These are phyloP conservation scores for Eumerus sabulonum DNA, from an alignment of 2,888 invertebrate genomes.

Conservation along the genomic window DNA sequence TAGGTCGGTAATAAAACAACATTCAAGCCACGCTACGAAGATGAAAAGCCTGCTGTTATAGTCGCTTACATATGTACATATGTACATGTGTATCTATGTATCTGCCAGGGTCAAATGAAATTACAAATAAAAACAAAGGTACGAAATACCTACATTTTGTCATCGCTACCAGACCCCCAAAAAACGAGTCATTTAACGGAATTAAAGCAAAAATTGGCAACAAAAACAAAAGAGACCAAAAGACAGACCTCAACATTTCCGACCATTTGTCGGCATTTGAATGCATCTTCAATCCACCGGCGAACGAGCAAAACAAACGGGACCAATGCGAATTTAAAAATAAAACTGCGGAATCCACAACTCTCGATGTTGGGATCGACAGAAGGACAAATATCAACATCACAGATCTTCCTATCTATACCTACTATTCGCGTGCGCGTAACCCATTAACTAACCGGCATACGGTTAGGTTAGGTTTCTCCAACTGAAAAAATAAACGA, in stretches of 20 bases:
- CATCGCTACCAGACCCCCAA: constrained; percentile 41
- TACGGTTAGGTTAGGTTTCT: constrained; percentile 36
- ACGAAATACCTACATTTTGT: constrained; percentile 42
- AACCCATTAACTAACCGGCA: constrained; percentile 33
- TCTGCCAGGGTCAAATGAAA: constrained; percentile 36
- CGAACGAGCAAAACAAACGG: constrained; percentile 20
- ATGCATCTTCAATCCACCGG: constrained; percentile 41
- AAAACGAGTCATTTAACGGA: constrained; percentile 54
- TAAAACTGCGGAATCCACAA: constrained; percentile 69
- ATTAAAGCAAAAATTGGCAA: constrained; percentile 4
- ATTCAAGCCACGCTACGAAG: not conserved
- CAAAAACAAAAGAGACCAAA: constrained; percentile 14
- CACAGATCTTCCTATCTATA: constrained; percentile 29
- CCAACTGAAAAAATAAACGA: constrained; percentile 10
- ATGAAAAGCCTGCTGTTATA: not conserved
- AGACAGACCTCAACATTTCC: constrained; percentile 33
- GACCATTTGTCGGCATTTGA: constrained; percentile 23
- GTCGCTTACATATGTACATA: too few species aligned
- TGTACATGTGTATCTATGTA: not conserved
- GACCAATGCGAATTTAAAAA: constrained; percentile 54
- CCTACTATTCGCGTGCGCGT: constrained; percentile 18
- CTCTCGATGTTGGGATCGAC: constrained; percentile 69
- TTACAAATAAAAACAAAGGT: constrained; percentile 10
- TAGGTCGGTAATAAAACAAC: constrained; percentile 1
- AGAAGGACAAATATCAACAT: constrained; percentile 33